These are phyloP conservation scores for Drosophila asahinai DNA, from an alignment of 1,140 invertebrate genomes.

Conservation along the genomic window DNA sequence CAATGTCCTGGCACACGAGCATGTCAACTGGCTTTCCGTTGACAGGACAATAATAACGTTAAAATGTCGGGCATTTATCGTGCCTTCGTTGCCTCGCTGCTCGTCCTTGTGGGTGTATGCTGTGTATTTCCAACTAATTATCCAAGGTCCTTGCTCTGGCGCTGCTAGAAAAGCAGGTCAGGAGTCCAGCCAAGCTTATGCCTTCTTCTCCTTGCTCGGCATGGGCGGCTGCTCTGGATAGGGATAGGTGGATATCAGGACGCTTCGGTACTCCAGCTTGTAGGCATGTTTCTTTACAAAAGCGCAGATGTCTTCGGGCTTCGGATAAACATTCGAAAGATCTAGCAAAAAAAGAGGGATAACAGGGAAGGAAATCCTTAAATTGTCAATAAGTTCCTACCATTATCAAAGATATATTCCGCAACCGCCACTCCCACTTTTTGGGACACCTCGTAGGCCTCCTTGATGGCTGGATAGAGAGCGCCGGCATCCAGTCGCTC, in stretches of 20 bases:
- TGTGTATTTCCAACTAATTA: conserved; percentile 27
- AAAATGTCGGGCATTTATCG: conserved; percentile 77
- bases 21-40: conserved; percentile 76
- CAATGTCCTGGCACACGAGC: conserved; percentile 15
- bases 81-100: conserved; percentile 7
- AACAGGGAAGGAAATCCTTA: background rate
- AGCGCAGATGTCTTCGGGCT: conserved; percentile 15
- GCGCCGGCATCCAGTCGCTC: conserved; percentile 93
- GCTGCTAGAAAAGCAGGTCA: conserved; percentile 20
- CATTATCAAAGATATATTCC: conserved; percentile 91
- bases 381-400: conserved; percentile 1
- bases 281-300: conserved; percentile 17
- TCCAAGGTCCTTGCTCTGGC: background rate
- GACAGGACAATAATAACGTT: conserved; percentile 84
- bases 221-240: conserved; percentile 9
- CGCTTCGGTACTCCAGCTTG: conserved; percentile 10
- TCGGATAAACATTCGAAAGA: conserved; percentile 15
- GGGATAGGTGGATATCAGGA: conserved; percentile 30
- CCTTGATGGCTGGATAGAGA: conserved; percentile 95
- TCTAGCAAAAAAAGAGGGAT: background rate
- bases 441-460: conserved; percentile 94
- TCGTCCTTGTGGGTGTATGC: background rate
- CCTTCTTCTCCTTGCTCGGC: background rate
- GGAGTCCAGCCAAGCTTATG: conserved; percentile 3
- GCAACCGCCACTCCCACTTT: conserved; percentile 93